phyloP scores from a whole-genome alignment of 2,888 invertebrate genomes.

The Tortricodes alternella region DNA sequence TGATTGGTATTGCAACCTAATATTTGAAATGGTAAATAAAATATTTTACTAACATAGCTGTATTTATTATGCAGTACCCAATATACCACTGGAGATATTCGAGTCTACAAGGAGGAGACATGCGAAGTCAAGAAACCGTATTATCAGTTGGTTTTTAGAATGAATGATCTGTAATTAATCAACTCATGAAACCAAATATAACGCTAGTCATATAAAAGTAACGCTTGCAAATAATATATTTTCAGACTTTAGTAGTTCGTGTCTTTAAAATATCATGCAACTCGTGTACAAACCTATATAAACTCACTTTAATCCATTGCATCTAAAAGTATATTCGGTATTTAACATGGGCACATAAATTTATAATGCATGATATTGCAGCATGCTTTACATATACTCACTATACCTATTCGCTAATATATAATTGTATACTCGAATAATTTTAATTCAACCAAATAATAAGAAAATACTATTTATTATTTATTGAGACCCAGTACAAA shows the following conservation, averaged over 20 bases:
- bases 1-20: constrained; percentile 40
- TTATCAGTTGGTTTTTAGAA: constrained; percentile 83
- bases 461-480: constrained; percentile 23
- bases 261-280: constrained; percentile 34
- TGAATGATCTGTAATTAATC: constrained; percentile 63
- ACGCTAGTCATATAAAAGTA: constrained; percentile 69
- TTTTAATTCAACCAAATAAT: constrained; percentile 15
- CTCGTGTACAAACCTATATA: constrained; percentile 31
- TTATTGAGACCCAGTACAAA: constrained; percentile 64
- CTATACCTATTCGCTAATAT: constrained; percentile 55
- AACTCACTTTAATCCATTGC: constrained; percentile 50
- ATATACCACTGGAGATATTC: constrained; percentile 82
- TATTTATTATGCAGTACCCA: constrained; percentile 83
- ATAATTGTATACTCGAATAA: constrained; percentile 34
- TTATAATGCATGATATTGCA: constrained; percentile 64
- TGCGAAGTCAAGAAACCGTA: constrained; percentile 81
- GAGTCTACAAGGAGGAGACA: constrained; percentile 81
- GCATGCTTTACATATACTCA: constrained; percentile 60
- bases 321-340: constrained; percentile 53
- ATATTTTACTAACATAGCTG: constrained; percentile 74
- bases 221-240: constrained; percentile 61
- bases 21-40: constrained; percentile 40
- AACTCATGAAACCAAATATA: constrained; percentile 57
- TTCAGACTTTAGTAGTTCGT: constrained; percentile 58
- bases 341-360: constrained; percentile 33